Conservation (phyloP, 2,888 invertebrate genomes). For the Pachydiplax longipennis region DNA sequence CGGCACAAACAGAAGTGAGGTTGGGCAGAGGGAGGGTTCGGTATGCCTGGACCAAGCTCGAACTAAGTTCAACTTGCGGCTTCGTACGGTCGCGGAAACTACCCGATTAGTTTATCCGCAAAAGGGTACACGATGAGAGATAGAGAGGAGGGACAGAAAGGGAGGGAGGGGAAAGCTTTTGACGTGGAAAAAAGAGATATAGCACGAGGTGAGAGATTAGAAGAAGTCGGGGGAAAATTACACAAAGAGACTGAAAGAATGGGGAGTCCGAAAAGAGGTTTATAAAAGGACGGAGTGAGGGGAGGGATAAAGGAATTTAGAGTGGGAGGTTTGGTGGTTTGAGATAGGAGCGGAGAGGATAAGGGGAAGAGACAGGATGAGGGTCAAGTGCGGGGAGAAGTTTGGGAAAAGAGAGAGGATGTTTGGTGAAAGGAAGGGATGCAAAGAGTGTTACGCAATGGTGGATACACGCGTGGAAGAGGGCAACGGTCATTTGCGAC, state of each 20-base stretch:
- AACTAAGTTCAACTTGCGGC: constrained; percentile 43
- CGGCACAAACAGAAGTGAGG: constrained; percentile 31
- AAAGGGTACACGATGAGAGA: constrained; percentile 43
- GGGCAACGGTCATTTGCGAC: background rate
- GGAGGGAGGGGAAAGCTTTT: constrained; percentile 50
- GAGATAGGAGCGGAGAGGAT: background rate
- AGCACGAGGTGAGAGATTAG: constrained; percentile 47
- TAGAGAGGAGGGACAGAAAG: background rate
- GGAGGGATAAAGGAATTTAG: background rate
- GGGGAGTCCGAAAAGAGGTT: constrained; percentile 45
- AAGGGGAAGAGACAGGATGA: background rate
- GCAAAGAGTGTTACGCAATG: background rate
- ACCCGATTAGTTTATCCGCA: constrained; percentile 44
- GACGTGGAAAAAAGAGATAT: constrained; percentile 51
- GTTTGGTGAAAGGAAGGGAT: background rate
- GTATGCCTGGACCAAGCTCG: constrained; percentile 31
- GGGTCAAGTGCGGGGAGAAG: constrained; percentile 4
- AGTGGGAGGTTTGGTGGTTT: constrained; percentile 4
- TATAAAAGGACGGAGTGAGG: constrained; percentile 46
- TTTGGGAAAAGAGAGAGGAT: background rate
- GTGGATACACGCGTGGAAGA: background rate
- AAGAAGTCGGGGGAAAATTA: constrained; percentile 37
- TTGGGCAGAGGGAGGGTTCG: constrained; percentile 4
- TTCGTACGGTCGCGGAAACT: constrained; percentile 36
- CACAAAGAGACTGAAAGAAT: constrained; percentile 40